These are phyloP conservation scores for Amblyornis subalaris DNA, from an alignment of 2,113 vertebrate species.

Conservation along the genomic window DNA sequence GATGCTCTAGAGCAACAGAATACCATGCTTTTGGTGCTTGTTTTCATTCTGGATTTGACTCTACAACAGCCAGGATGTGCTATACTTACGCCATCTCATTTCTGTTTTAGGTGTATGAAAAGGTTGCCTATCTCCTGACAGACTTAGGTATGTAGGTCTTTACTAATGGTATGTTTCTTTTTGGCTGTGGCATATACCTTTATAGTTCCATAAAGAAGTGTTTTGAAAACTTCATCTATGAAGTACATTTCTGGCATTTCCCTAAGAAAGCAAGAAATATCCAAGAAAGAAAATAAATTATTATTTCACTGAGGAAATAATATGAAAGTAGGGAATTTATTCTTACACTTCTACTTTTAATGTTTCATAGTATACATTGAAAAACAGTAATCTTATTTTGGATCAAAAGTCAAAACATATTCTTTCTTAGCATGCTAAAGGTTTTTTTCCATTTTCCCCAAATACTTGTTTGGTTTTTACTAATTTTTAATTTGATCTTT, in stretches of 20 bases:
- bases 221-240: neutral
- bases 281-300: neutral
- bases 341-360: neutral
- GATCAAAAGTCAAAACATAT: neutral
- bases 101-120: constrained; percentile 90
- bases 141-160: constrained; percentile 84
- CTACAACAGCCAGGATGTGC: neutral
- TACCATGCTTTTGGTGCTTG: neutral
- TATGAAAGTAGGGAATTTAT: neutral
- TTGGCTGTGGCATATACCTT: neutral
- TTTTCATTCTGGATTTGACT: neutral
- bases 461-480: neutral
- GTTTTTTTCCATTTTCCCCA: neutral
- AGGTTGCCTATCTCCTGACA: constrained; percentile 93
- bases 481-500: neutral
- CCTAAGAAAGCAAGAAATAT: neutral
- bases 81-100: neutral
- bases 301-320: neutral
- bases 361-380: neutral
- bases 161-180: neutral
- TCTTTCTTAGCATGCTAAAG: neutral
- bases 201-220: neutral
- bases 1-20: neutral
- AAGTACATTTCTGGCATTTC: neutral
- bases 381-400: neutral